Evolutionary conservation across 1,140 invertebrate species (phyloP), one percentile per base, ranked within the genome.

Genomic region (Drosophila fuyamai): DNA sequence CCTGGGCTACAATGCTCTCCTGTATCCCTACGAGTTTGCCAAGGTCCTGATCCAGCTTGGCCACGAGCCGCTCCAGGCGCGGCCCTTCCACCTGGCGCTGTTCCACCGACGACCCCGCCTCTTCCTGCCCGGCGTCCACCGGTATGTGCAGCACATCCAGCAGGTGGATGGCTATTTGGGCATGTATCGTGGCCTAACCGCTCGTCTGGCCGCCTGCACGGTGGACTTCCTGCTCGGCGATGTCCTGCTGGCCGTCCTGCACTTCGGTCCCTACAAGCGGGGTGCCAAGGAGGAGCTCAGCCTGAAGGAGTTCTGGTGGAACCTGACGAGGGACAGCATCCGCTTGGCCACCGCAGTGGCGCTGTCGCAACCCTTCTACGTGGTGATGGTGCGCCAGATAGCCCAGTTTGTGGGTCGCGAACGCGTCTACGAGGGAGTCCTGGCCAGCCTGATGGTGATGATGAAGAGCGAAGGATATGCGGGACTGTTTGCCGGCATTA

Each of bases 41-140:
- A 85, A 77, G 48, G 12, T 78, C 0, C 44, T 85, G 4, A 85
- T 85, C 35, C 81, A 85, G n/a, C 23, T 85, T 63, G 81, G 81
- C 0, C 54, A 81, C 38, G 81, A 85, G n/a, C 81, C 81, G 0
- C 2, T 85, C 38, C 38, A 48, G 7, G 43, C 77, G 0, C 6
- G 32, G 0, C 13, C 51, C 3, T 61, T 50, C 13, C 36, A 57
- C 9, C 14, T 60, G 8, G 68, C 56, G 13, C 32, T 81, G 36
- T n/a, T 80, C 1, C 43, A 13, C 5, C 32, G n/a, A 38, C 46
- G 48, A 6, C 23, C 74, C 0, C 62, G 54, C 0, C 4, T 54
- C 12, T 65, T 60, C 4, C 6, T 85, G 35, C 81, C 82, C 5
- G 50, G 68, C 1, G 78, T 85, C 0, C 78, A 85, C 6, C 44